These are phyloP conservation scores for Nesospiza acunhae DNA, from an alignment of 2,113 vertebrate species.

Conservation along the genomic window DNA sequence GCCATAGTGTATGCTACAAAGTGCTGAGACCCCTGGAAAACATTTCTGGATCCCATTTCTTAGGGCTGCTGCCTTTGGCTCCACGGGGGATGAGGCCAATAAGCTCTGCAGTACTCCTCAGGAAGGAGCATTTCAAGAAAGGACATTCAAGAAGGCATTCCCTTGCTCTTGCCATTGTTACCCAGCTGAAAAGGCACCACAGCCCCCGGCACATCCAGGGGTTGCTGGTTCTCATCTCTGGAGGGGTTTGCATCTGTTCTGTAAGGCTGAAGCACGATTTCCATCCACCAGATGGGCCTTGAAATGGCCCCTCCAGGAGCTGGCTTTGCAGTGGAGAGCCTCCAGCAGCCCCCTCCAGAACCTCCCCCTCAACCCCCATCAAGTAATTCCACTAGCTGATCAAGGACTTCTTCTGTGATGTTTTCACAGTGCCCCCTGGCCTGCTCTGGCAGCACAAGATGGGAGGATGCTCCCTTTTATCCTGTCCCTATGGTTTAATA, in stretches of 20 bases:
- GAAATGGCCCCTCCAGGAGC: not conserved
- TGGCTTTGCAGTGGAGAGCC: not conserved
- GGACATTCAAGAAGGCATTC: not conserved
- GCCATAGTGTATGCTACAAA: not conserved
- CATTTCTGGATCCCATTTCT: not conserved
- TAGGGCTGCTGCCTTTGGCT: not conserved
- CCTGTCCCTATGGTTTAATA: not conserved
- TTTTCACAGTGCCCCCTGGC: not conserved
- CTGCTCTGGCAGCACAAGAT: not conserved
- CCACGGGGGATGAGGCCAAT: accelerated
- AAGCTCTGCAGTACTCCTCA: not conserved
- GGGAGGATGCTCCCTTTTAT: not conserved
- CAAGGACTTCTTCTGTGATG: not conserved
- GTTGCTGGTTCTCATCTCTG: not conserved
- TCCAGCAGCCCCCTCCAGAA: not conserved
- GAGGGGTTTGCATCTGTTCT: not conserved
- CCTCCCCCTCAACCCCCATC: not conserved
- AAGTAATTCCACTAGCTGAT: not conserved
- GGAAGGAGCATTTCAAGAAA: not conserved
- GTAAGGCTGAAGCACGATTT: not conserved
- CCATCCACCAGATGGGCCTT: not conserved
- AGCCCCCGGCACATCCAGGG: not conserved
- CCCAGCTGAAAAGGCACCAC: not conserved
- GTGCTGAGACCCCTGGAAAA: not conserved
- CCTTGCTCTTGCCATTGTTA: not conserved